Conservation (phyloP, 1,140 invertebrate genomes). For the Tigriopus japonicus region DNA sequence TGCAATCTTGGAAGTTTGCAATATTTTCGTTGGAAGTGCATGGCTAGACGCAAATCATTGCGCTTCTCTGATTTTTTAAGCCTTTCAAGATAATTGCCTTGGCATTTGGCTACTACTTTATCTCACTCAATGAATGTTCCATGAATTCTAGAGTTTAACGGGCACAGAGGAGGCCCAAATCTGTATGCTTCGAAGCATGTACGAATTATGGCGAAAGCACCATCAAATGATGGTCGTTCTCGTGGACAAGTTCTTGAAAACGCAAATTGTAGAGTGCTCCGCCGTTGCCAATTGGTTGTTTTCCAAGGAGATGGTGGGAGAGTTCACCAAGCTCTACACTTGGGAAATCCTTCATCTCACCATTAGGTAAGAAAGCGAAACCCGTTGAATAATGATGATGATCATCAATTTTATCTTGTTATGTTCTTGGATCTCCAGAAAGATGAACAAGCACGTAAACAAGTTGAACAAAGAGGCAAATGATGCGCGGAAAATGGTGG, state of each 20-base stretch:
- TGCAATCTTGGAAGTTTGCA: too few relatives aligned
- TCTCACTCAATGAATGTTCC: constrained; percentile 4
- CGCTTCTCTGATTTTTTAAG: too few relatives aligned
- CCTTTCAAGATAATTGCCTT: too few relatives aligned
- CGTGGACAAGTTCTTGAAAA: constrained; percentile 92
- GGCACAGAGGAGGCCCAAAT: constrained; percentile 91
- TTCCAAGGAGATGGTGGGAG: constrained; percentile 78
- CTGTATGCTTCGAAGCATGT: constrained; percentile 76
- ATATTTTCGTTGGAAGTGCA: too few relatives aligned
- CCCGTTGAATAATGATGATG: not conserved
- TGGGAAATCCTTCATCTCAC: constrained; percentile 94
- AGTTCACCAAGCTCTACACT: constrained; percentile 89
- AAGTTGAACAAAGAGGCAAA: constrained; percentile 62
- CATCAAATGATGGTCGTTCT: constrained; percentile 89
- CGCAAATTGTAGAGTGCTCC: constrained; percentile 86
- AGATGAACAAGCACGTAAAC: constrained; percentile 86
- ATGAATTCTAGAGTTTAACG: constrained; percentile 46
- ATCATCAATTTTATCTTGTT: not conserved
- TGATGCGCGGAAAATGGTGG: constrained; percentile 59
- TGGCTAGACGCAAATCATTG: too few relatives aligned
- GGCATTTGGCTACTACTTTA: too few relatives aligned
- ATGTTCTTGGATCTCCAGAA: constrained; percentile 28
- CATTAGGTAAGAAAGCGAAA: constrained; percentile 33
- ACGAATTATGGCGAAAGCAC: constrained; percentile 81
- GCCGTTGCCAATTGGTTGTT: constrained; percentile 98